Evolutionary conservation across 2,113 vertebrate species (phyloP).

Genomic region (Mustela lutreola): DNA sequence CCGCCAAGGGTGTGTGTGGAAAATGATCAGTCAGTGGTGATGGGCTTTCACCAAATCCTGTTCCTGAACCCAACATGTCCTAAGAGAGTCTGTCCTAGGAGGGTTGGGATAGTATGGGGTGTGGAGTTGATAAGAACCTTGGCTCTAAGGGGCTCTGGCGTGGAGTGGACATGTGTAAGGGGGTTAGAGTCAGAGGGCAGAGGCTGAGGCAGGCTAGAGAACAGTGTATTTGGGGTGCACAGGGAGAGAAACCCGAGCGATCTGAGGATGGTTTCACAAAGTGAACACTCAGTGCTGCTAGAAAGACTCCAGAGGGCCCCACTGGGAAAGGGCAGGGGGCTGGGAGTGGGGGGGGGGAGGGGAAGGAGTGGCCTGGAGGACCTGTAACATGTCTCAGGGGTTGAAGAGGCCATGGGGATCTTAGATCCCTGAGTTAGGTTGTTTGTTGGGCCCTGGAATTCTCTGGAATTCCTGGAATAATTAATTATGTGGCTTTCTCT

Average conservation of each 20-base stretch:
- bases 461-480: neutral
- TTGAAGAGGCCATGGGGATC: neutral
- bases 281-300: neutral
- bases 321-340: neutral
- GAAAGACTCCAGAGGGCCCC: neutral
- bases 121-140: neutral
- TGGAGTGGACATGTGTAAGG: neutral
- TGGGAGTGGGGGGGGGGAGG: neutral
- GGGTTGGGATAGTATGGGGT: neutral
- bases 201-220: neutral
- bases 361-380: neutral
- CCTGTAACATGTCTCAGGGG: neutral
- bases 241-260: neutral
- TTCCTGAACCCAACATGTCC: neutral
- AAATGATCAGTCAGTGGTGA: neutral
- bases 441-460: neutral
- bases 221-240: neutral
- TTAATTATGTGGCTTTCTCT: constrained; percentile 39
- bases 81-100: neutral
- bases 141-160: neutral
- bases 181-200: neutral
- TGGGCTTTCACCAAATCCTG: neutral
- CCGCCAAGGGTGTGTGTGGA: neutral
- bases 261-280: neutral
- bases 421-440: neutral